Base-by-base conservation (phyloP, 2,113 vertebrate species). In the Mugil cephalus region DNA sequence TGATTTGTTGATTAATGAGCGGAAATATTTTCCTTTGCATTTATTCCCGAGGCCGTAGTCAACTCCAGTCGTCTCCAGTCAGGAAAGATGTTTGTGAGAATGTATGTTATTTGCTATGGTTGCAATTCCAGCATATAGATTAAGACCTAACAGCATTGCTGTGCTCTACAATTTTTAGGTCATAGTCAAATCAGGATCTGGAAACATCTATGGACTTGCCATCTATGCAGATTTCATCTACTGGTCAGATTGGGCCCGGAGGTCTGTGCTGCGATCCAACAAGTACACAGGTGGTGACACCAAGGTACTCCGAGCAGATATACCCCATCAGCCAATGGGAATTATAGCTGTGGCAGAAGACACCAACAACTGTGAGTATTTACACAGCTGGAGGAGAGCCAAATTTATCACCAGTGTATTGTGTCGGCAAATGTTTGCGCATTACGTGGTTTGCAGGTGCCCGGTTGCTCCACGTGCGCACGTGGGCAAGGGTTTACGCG, bases 301-400 rank as follows among this genome's bases (percentile, higher is more conserved):
- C 56, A 97, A 98, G 79, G 90, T 99, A 1, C 96, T 99, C 6
- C 94, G 97, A 65, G 96, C 97, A 6, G 97, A 99, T 48, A 98
- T 99, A 63, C 96, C 97, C 0, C 97, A 99, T 88, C 98, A 99
- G 62, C 98, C 98, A 4, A 98, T 99, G 96, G 98, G 98, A 43
- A 98, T 99, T 50, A 95, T 99, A 40, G 96, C 97, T 47, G 96
- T 99, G 18, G 95, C 98, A 73, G 96, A 95, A 58, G 97, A 99
- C 79, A 98, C 97, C 56, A 98, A 98, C 88, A 97, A 94, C 69
- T 99, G 98, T 99, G 93, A 98, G 98, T 96, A 87, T 71, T 55
- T 56, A 18, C 68, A 55, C 74, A 74, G 30, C 51, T 52, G 42
- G 52, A 53, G 34, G 61, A 63, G 9, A 45, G 46, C 13, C 51